Base-by-base conservation (phyloP, 2,888 invertebrate genomes). In the Brachycybe producta region DNA sequence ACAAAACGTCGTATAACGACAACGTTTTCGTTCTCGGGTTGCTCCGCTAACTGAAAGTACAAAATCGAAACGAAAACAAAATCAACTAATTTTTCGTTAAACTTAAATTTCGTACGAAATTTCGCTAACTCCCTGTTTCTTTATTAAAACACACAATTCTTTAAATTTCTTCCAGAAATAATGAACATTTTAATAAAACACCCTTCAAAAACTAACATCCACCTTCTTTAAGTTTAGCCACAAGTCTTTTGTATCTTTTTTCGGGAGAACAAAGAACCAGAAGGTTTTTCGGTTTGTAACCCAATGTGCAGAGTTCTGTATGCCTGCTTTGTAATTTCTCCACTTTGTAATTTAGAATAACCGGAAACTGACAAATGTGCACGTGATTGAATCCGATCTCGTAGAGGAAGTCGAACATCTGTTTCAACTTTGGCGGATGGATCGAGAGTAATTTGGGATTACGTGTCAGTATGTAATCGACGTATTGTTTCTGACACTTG, bases 361-460 rank as follows among this genome's bases (percentile, higher is more conserved):
- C n/a, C 5, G 35, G 35, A 2, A 11, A 2, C 5, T 13, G 15
- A 5, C 36, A 15, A 24, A 46, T 36, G 5, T 35, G 34, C 34
- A 2, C 11, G 1, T 34, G 5, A 2, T 19, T 23, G 35, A 17
- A 46, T 13, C 46, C 36, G 8, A 35, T 46, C n/a, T 21, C 36
- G 19, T 19, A 46, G 5, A 46, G 8, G 15, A 46, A 46, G 24
- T 46, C 46, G 3, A 46, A 24, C 34, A 46, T 15, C 3, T 8
- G 13, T 23, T 46, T 46, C 35, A 35, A 15, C 28, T 46, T 46
- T 2, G 36, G 46, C 7, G 28, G 19, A 23, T 46, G 34, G 15
- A 35, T 21, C 3, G 35, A 35, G 2, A 35, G 34, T 15, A 46
- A 23, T 1, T 19, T 17, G 13, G 17, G 34, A 15, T 36, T 5